Evolutionary conservation across 1,140 invertebrate genomes (phyloP).

Genomic region (Cataglyphis hispanica): DNA sequence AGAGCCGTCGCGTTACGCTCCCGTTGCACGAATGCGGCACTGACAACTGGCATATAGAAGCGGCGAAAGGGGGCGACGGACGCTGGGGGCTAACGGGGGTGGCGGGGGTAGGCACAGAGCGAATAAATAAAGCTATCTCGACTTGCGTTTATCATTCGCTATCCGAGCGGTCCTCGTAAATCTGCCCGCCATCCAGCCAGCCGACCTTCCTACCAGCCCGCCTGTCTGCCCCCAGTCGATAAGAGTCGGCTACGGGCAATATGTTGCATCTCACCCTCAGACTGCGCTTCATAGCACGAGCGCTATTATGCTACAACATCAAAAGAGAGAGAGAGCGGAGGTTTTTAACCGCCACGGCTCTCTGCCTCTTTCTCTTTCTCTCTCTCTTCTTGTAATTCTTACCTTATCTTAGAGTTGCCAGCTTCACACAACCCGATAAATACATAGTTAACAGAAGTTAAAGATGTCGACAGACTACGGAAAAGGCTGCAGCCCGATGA

Average conservation of each 20-base stretch:
- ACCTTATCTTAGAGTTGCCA: conserved; percentile 54
- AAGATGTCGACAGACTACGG: not conserved
- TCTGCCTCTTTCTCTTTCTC: conserved; percentile 33
- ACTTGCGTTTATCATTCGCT: conserved; percentile 86
- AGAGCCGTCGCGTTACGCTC: conserved; percentile 56
- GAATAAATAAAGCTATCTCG: conserved; percentile 87
- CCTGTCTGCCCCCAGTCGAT: conserved; percentile 84
- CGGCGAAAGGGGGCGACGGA: conserved; percentile 55
- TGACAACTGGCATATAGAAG: conserved; percentile 68
- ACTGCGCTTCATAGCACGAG: conserved; percentile 69
- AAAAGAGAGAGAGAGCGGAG: not conserved
- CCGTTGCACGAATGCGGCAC: conserved; percentile 60
- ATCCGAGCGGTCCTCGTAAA: conserved; percentile 86
- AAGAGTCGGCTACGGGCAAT: conserved; percentile 83
- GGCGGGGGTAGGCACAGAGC: conserved; percentile 77
- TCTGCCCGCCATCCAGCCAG: conserved; percentile 82
- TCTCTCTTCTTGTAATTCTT: not conserved
- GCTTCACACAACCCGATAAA: conserved; percentile 49
- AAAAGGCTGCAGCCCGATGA: not conserved
- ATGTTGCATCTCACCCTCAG: conserved; percentile 81
- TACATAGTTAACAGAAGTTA: conserved; percentile 27
- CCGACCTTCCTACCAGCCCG: conserved; percentile 80
- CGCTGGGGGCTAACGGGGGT: not conserved
- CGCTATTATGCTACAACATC: conserved; percentile 68
- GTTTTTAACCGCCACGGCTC: conserved; percentile 50